Evolutionary conservation across 2,113 vertebrate genomes (phyloP), one percentile per base, ranked within the genome.

Genomic region (Myocastor coypus): DNA sequence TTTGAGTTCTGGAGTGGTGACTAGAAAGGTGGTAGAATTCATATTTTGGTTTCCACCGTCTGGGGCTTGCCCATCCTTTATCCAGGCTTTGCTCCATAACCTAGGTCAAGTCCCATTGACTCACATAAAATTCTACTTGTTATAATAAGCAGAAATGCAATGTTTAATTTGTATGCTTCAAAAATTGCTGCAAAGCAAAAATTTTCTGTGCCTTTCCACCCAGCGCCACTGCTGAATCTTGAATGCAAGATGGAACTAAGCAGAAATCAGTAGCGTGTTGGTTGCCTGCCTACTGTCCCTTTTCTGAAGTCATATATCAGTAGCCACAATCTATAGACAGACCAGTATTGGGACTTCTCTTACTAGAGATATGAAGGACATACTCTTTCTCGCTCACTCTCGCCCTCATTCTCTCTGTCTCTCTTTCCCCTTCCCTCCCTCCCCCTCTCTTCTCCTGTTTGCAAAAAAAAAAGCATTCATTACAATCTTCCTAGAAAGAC

Each of bases 111-210:
- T 77, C n/a, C 81, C 64, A 50, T 80, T 37, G 86, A 89, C 82
- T 95, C 89, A 63, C 66, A 9, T 32, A 40, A 80, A 94, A 77
- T 94, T 94, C 83, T 87, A 75, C 85, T 92, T 91, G 89, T 86
- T 91, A 75, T 93, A 66, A 78, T 69, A 81, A 92, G 92, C 83
- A 91, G 87, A 84, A 93, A 32, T 28, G 82, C 26, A 63, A 0
- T 61, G 68, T 55, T 87, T 96, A 66, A 87, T 69, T 40, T 78
- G 75, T 94, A 2, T 82, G 91, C 46, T 34, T 84, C 77, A 61
- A 3, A 75, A 30, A 80, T 61, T 37, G 32, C 78, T 80, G 22
- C 68, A 69, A 12, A 95, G 73, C 80, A 7, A 32, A 28, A 46
- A 26, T 40, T 75, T 14, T 7, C 57, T 16, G 0, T 64, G 10